Evolutionary conservation across 2,888 invertebrate genomes (phyloP).

Genomic region (Cistogaster globosa): DNA sequence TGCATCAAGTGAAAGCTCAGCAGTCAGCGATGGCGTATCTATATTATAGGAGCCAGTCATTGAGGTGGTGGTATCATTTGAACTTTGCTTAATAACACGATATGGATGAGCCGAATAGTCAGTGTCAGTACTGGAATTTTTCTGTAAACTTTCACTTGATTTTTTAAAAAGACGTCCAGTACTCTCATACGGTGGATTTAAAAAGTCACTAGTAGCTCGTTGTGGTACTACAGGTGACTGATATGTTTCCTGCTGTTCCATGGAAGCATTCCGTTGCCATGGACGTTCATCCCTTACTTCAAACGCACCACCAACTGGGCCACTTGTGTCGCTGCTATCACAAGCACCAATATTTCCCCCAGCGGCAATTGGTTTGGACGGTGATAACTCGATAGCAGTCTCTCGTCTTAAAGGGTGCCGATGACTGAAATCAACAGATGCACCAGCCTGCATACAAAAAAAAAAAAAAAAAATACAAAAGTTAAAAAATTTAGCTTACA

Average conservation of each 20-base stretch:
- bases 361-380: slow-evolving; percentile 79
- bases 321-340: slow-evolving; percentile 75
- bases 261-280: slow-evolving; percentile 80
- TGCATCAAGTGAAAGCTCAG: slow-evolving; percentile 82
- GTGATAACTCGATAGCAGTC: slow-evolving; percentile 82
- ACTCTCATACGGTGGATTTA: slow-evolving; percentile 81
- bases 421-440: slow-evolving; percentile 80
- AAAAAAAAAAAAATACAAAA: neutral
- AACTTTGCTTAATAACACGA: slow-evolving; percentile 83
- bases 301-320: slow-evolving; percentile 74
- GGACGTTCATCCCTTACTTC: slow-evolving; percentile 79
- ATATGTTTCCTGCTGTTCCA: slow-evolving; percentile 79
- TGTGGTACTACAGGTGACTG: slow-evolving; percentile 78
- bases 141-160: slow-evolving; percentile 82
- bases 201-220: slow-evolving; percentile 80
- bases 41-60: slow-evolving; percentile 83
- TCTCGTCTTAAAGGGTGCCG: slow-evolving; percentile 82
- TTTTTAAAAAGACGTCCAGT: slow-evolving; percentile 80
- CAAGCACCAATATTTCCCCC: slow-evolving; percentile 75
- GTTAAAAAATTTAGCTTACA: no score
- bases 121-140: slow-evolving; percentile 83
- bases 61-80: slow-evolving; percentile 83
- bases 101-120: slow-evolving; percentile 83
- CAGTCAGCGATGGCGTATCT: slow-evolving; percentile 82
- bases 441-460: slow-evolving; percentile 74